These are phyloP conservation scores for Fistularia tabacaria DNA, from an alignment of 2,797 vertebrate species.

Conservation along the genomic window DNA sequence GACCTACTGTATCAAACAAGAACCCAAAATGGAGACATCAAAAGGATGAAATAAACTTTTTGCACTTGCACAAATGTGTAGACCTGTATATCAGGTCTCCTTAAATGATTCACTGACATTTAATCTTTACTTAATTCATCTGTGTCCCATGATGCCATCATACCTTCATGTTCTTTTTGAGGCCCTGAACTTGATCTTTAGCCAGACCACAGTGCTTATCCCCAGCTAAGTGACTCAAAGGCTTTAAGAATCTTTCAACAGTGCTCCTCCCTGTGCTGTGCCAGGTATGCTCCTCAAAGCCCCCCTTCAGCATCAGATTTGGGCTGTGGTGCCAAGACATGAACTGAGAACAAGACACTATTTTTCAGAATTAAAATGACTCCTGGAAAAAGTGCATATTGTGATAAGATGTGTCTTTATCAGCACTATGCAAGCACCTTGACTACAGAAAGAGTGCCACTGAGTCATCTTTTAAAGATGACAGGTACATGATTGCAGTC, in stretches of 20 bases:
- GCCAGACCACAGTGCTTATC: conserved; percentile 15
- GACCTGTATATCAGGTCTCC: conserved; percentile 1
- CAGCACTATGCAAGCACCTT: conserved; percentile 21
- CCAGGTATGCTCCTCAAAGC: conserved; percentile 52
- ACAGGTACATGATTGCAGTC: conserved; percentile 30
- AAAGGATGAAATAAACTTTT: not conserved
- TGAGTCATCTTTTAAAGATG: conserved; percentile 46
- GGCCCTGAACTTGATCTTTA: conserved; percentile 52
- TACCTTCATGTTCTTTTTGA: conserved; percentile 23
- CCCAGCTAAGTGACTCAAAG: conserved; percentile 28
- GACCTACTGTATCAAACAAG: not conserved
- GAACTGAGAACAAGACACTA: conserved; percentile 34
- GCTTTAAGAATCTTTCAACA: conserved; percentile 26
- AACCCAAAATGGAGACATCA: conserved; percentile 7
- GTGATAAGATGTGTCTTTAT: conserved; percentile 36
- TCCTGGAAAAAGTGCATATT: conserved; percentile 11
- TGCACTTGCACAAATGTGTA: not conserved
- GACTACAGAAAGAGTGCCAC: conserved; percentile 23
- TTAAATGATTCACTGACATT: not conserved
- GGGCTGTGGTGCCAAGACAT: conserved; percentile 34
- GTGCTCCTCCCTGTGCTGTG: conserved; percentile 30
- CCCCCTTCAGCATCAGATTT: conserved; percentile 33
- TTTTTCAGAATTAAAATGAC: conserved; percentile 43
- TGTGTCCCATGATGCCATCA: conserved; percentile 4
- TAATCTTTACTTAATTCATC: conserved; percentile 6